Base-by-base conservation (phyloP, 2,888 invertebrate genomes). In the Cataglyphis livida region DNA sequence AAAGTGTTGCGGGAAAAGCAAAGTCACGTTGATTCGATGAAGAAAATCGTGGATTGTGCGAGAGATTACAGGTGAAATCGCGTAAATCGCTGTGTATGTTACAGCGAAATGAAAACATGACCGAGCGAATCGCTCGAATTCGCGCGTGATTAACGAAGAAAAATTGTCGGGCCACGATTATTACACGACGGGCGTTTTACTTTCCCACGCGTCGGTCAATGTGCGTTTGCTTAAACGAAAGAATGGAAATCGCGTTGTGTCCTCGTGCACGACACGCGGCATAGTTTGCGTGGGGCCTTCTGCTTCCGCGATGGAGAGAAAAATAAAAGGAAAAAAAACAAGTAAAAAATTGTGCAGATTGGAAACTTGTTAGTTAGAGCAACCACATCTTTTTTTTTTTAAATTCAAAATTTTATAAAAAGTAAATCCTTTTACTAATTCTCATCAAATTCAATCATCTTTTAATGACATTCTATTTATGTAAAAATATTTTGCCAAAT, bases 191-290 rank as follows among this genome's bases (percentile, higher is more conserved):
- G 25, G 28, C 61, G 25, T 68, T n/a, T 48, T 32, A 51, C 79
- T 82, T 82, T 82, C 82, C 61, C 68, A 82, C 79, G 75, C 54
- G 25, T 25, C 35, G 78, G 78, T 62, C 79, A 78, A 79, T 61
- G 44, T 73, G 41, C 78, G 78, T 78, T 79, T 54, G 54, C 71
- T 59, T 32, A 59, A n/a, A 79, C 44, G 59, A 71, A 79, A 59
- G 59, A 71, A 79, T 79, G 71, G 44, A 78, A 71, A 71, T 79
- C 59, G 48, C 21, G 35, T 25, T 25, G 44, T 54, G 57, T 59
- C 73, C 21, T 7, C 21, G 15, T 41, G 15, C 18, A 48, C 28
- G 48, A 83, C 71, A 73, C 38, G 21, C n/a, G 4, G 41, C 25
- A 41, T n/a, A 25, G 18, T 38, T 51, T 35, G 18, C 12, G 41